A percentile compares a stretch with the other conserved stretches of the same genome.
phyloP scores from a whole-genome alignment of 2,797 vertebrate species.

The Chelon labrosus region DNA sequence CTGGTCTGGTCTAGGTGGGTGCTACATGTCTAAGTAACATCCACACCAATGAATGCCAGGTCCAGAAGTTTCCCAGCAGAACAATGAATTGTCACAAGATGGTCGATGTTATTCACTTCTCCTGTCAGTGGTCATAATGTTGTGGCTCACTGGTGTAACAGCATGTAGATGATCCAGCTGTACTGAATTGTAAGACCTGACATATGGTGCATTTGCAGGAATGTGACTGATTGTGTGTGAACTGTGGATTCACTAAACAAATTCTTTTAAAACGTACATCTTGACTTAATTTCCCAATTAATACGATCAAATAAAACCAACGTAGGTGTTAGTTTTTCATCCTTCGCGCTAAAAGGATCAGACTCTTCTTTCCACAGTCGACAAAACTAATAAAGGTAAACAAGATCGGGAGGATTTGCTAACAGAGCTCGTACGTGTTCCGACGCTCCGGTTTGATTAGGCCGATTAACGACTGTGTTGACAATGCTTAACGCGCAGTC shows the following conservation, averaged over 20 bases:
- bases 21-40: too few relatives aligned
- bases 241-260: background rate
- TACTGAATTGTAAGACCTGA: too few relatives aligned
- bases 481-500: constrained; percentile 43
- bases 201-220: too few relatives aligned
- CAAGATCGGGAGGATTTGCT: constrained; percentile 46
- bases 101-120: too few relatives aligned
- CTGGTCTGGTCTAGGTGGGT: too few relatives aligned
- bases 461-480: constrained; percentile 42
- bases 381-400: constrained; percentile 58
- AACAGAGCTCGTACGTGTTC: constrained; percentile 45
- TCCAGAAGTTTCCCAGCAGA: too few relatives aligned
- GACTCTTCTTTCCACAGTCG: constrained; percentile 5
- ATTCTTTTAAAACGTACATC: constrained; percentile 19
- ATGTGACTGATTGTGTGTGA: background rate
- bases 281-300: constrained; percentile 19
- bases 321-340: constrained; percentile 28
- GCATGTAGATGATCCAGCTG: too few relatives aligned
- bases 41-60: too few relatives aligned
- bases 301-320: constrained; percentile 28
- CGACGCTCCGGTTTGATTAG: constrained; percentile 40
- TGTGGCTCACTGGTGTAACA: too few relatives aligned
- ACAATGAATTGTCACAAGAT: too few relatives aligned
- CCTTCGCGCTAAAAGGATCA: constrained; percentile 18
- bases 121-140: too few relatives aligned